phyloP scores from a whole-genome alignment of 2,797 vertebrate species.

The Gymnocypris eckloni region DNA sequence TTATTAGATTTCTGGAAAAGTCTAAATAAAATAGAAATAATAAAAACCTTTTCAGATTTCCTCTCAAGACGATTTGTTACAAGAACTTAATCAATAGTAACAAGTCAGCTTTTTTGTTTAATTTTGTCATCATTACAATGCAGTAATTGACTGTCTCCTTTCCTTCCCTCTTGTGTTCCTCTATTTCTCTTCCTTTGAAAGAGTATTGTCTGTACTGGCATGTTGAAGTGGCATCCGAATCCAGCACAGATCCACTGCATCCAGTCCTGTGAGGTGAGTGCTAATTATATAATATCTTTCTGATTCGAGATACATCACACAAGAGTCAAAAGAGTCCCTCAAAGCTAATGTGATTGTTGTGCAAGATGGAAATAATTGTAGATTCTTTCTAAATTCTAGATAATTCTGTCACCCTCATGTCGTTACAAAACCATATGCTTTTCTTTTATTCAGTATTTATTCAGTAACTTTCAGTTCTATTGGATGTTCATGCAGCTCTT shows the following conservation, averaged over 20 bases:
- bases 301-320: neutral
- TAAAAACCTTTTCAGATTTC: neutral
- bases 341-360: neutral
- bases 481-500: neutral
- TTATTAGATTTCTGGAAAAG: slow-evolving; percentile 8
- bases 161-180: neutral
- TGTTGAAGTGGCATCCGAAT: slow-evolving; percentile 89
- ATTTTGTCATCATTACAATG: neutral
- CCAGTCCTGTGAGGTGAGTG: slow-evolving; percentile 93
- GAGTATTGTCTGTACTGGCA: slow-evolving; percentile 93
- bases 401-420: neutral
- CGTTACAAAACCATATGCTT: neutral
- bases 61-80: neutral
- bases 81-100: neutral
- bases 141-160: neutral
- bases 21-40: neutral
- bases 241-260: slow-evolving; percentile 89
- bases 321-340: neutral
- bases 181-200: slow-evolving; percentile 29
- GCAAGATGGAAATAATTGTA: neutral
- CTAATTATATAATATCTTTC: neutral
- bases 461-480: neutral
- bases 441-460: neutral
- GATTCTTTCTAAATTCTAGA: neutral
- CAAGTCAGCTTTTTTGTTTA: neutral